Conservation (phyloP, 1,140 invertebrate genomes). For the Heliconius nattereri region DNA sequence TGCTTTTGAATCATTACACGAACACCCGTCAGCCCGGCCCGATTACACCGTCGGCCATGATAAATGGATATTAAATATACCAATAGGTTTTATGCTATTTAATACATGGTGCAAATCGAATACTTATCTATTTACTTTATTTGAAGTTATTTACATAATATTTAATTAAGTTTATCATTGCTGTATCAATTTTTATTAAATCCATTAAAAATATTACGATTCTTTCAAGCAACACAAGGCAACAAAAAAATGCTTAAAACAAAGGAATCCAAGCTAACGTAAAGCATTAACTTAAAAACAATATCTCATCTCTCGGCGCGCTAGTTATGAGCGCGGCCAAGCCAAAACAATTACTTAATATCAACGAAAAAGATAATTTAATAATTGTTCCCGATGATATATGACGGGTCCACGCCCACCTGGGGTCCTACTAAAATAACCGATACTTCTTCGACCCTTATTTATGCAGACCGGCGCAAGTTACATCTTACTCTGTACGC, state of each 20-base stretch:
- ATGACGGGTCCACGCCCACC: conserved; percentile 72
- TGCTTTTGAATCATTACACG: conserved; percentile 61
- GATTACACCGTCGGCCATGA: conserved; percentile 55
- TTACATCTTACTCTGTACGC: conserved; percentile 76
- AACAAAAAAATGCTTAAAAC: conserved; percentile 48
- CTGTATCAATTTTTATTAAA: background rate
- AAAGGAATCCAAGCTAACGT: conserved; percentile 59
- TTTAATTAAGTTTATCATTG: background rate
- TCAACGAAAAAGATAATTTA: conserved; percentile 81
- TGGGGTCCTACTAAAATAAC: conserved; percentile 75
- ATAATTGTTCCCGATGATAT: conserved; percentile 79
- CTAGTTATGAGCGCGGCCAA: conserved; percentile 61
- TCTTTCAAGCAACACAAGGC: conserved; percentile 33
- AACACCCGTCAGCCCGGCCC: conserved; percentile 41
- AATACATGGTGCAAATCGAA: background rate
- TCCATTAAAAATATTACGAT: conserved; percentile 20
- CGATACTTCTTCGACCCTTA: conserved; percentile 68
- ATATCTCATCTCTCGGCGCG: conserved; percentile 63
- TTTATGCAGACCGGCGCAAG: conserved; percentile 73
- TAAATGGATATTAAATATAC: conserved; percentile 48
- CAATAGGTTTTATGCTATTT: conserved; percentile 11
- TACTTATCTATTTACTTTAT: background rate
- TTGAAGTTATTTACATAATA: background rate
- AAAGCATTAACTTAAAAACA: conserved; percentile 66
- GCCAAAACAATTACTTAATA: conserved; percentile 80